phyloP scores from a whole-genome alignment of 1,140 invertebrate genomes.

The Pristionchus pacificus region DNA sequence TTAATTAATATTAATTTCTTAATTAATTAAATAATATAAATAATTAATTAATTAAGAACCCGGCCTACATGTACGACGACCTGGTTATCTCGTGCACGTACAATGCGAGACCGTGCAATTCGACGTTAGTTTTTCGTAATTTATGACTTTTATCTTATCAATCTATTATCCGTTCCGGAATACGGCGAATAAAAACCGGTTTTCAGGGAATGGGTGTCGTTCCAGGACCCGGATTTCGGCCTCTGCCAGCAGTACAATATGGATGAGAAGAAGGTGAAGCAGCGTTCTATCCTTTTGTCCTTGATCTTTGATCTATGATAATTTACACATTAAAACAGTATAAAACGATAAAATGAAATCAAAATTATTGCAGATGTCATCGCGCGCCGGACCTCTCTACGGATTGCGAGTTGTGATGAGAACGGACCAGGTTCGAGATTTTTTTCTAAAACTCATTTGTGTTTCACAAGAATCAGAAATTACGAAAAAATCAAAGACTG shows the following conservation, averaged over 20 bases:
- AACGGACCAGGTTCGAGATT: too few relatives aligned
- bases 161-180: neutral
- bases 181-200: slow-evolving; percentile 1
- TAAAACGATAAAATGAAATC: too few relatives aligned
- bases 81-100: slow-evolving; percentile 41
- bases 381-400: slow-evolving; percentile 40
- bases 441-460: too few relatives aligned
- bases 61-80: slow-evolving; percentile 34
- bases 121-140: slow-evolving; percentile 10
- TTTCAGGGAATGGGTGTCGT: slow-evolving; percentile 35
- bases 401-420: slow-evolving; percentile 40
- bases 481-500: too few relatives aligned
- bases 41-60: slow-evolving; percentile 5
- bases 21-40: too few relatives aligned
- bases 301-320: too few relatives aligned
- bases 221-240: slow-evolving; percentile 34
- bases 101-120: slow-evolving; percentile 37
- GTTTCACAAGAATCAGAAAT: too few relatives aligned
- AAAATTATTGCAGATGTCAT: slow-evolving; percentile 18
- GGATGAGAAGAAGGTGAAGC: neutral
- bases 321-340: too few relatives aligned
- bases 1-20: too few relatives aligned
- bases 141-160: too few relatives aligned
- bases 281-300: too few relatives aligned
- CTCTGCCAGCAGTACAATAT: slow-evolving; percentile 11